Conservation (phyloP, 2,888 invertebrate genomes). For the Blera fallax region DNA sequence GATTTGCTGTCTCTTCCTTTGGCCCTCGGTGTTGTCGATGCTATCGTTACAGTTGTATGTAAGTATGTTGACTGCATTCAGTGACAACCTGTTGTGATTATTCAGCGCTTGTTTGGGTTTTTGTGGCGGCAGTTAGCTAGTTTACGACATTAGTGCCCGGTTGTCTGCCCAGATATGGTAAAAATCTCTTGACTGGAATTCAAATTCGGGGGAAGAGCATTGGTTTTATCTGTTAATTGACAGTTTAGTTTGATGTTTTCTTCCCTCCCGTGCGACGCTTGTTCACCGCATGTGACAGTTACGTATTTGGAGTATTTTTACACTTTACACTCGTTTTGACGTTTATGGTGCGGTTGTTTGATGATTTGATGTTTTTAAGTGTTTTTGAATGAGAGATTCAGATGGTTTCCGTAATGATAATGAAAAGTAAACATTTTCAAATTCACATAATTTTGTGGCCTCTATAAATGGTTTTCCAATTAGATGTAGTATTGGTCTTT, state of each 20-base stretch:
- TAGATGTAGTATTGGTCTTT: too few relatives aligned
- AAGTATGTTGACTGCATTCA: slow-evolving; percentile 21
- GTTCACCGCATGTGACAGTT: neutral
- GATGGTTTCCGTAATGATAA: slow-evolving; percentile 14
- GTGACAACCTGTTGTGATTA: slow-evolving; percentile 65
- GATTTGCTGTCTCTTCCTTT: slow-evolving; percentile 45
- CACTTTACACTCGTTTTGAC: slow-evolving; percentile 54
- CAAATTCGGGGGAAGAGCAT: slow-evolving; percentile 72
- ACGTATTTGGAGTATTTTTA: slow-evolving; percentile 55
- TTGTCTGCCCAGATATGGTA: slow-evolving; percentile 62
- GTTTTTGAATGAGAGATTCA: neutral
- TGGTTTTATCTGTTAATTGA: slow-evolving; percentile 66
- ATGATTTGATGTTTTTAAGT: slow-evolving; percentile 16
- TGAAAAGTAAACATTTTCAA: neutral
- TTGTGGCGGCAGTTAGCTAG: slow-evolving; percentile 7
- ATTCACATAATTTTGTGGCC: neutral
- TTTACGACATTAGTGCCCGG: slow-evolving; percentile 52
- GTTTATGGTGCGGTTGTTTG: slow-evolving; percentile 33
- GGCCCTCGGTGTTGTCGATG: slow-evolving; percentile 50
- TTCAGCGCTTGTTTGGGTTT: slow-evolving; percentile 26
- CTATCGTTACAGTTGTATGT: slow-evolving; percentile 46
- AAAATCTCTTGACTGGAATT: slow-evolving; percentile 73
- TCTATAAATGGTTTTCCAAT: too few relatives aligned
- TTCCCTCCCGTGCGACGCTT: neutral
- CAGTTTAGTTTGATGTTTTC: slow-evolving; percentile 63